A percentile compares a stretch with the other conserved stretches of the same genome.
These are phyloP conservation scores for Eutrigla gurnardus DNA, from an alignment of 2,797 vertebrate genomes.

Conservation along the genomic window DNA sequence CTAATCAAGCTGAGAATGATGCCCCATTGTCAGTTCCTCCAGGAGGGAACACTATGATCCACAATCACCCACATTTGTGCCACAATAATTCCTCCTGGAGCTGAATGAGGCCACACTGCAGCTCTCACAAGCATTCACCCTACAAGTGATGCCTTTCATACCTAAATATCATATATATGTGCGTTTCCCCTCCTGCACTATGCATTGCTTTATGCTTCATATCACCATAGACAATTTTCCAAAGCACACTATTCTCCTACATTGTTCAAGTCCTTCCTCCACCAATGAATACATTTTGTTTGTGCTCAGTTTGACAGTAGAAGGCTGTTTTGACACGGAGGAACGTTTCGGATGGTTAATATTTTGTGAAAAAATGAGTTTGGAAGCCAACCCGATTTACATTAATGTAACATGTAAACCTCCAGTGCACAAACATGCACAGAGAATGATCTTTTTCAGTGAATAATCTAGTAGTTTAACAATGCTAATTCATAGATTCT, in stretches of 20 bases:
- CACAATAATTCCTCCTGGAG: neutral
- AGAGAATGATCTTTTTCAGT: neutral
- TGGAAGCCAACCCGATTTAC: neutral
- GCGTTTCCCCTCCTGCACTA: neutral
- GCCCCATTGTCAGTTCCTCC: slow-evolving; percentile 11
- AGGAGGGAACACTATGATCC: neutral
- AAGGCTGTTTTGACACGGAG: neutral
- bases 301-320: neutral
- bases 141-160: neutral
- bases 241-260: slow-evolving; percentile 16
- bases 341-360: neutral
- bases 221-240: slow-evolving; percentile 4
- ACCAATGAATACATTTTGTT: neutral
- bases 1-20: neutral
- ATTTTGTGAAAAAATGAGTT: neutral
- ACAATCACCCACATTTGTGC: neutral
- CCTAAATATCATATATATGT: neutral
- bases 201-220: neutral
- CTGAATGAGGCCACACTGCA: slow-evolving; percentile 7
- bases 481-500: neutral
- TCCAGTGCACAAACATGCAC: neutral
- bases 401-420: neutral
- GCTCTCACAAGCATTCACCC: slow-evolving; percentile 1
- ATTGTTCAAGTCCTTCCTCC: neutral
- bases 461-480: neutral